These are phyloP conservation scores for Rhinopomastus cyanomelas DNA, from an alignment of 2,113 vertebrate genomes.

Conservation along the genomic window DNA sequence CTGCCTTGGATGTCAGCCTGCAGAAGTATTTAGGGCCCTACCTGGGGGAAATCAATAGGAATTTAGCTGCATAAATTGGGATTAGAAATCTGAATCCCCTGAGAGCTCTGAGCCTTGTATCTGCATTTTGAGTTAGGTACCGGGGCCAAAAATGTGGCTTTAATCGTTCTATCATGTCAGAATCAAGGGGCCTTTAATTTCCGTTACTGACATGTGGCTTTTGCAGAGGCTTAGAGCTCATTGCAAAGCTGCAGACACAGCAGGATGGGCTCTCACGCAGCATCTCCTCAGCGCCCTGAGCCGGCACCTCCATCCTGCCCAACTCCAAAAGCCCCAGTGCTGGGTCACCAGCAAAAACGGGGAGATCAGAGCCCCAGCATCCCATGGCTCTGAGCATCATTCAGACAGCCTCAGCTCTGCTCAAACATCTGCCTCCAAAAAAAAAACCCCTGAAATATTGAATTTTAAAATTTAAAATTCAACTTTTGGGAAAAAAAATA, in stretches of 20 bases:
- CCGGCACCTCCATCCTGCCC: neutral
- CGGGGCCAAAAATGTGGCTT: slow-evolving; percentile 61
- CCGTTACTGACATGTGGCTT: slow-evolving; percentile 38
- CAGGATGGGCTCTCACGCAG: neutral
- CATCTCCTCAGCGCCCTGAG: neutral
- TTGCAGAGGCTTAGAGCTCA: neutral
- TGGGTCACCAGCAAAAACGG: fast-evolving
- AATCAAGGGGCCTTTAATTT: slow-evolving; percentile 61
- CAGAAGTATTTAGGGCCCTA: slow-evolving; percentile 24
- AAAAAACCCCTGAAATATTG: neutral
- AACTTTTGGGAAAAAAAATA: neutral
- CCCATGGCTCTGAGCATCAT: neutral
- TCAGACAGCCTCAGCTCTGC: neutral
- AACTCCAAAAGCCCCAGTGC: fast-evolving
- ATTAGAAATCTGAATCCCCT: slow-evolving; percentile 49
- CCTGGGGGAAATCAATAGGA: slow-evolving; percentile 67
- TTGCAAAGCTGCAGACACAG: neutral
- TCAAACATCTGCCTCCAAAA: neutral
- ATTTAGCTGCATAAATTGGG: slow-evolving; percentile 64
- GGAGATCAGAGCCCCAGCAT: neutral
- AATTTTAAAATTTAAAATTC: neutral
- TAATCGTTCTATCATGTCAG: slow-evolving; percentile 60
- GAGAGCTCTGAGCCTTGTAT: slow-evolving; percentile 20
- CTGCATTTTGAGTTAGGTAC: slow-evolving; percentile 36
- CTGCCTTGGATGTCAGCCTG: neutral